Conservation (phyloP, 2,113 vertebrate species). For the Cottus gobio region DNA sequence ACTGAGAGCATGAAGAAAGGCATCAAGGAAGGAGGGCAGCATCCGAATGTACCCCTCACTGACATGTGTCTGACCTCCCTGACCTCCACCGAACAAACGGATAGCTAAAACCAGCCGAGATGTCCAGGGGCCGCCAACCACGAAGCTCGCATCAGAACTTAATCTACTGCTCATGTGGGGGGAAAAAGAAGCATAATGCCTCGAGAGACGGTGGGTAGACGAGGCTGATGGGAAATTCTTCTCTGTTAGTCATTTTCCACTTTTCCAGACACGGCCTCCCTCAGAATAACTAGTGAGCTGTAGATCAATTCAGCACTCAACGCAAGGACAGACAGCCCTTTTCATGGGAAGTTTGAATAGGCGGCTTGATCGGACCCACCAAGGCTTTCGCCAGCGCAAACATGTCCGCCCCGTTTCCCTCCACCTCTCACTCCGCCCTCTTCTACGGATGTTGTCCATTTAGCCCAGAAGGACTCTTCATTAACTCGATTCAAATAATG, state of each 20-base stretch:
- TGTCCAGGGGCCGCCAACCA: slow-evolving; percentile 25
- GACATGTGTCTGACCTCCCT: not conserved
- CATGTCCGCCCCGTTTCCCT: slow-evolving; percentile 15
- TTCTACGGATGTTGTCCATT: not conserved
- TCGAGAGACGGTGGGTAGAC: slow-evolving; percentile 9
- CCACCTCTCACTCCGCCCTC: not conserved
- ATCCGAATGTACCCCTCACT: not conserved
- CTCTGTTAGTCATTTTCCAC: slow-evolving; percentile 12
- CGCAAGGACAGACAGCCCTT: slow-evolving; percentile 49
- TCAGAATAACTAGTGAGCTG: slow-evolving; percentile 39
- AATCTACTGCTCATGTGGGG: slow-evolving; percentile 23
- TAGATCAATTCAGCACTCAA: slow-evolving; percentile 59
- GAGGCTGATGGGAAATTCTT: slow-evolving; percentile 48
- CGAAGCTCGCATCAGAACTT: slow-evolving; percentile 28
- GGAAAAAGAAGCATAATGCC: not conserved
- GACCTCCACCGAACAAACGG: slow-evolving; percentile 8
- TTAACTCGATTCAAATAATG: not conserved
- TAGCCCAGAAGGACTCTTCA: slow-evolving; percentile 25
- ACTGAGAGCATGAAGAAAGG: not conserved
- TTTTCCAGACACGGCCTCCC: slow-evolving; percentile 37
- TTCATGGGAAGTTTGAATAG: slow-evolving; percentile 54
- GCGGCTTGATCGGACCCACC: slow-evolving; percentile 20
- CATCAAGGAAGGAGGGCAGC: not conserved
- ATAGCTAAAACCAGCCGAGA: slow-evolving; percentile 22
- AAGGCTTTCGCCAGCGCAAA: slow-evolving; percentile 28